Evolutionary conservation across 1,140 invertebrate genomes (phyloP), one percentile per base, ranked within the genome.

Genomic region (Drosophila ambigua): DNA sequence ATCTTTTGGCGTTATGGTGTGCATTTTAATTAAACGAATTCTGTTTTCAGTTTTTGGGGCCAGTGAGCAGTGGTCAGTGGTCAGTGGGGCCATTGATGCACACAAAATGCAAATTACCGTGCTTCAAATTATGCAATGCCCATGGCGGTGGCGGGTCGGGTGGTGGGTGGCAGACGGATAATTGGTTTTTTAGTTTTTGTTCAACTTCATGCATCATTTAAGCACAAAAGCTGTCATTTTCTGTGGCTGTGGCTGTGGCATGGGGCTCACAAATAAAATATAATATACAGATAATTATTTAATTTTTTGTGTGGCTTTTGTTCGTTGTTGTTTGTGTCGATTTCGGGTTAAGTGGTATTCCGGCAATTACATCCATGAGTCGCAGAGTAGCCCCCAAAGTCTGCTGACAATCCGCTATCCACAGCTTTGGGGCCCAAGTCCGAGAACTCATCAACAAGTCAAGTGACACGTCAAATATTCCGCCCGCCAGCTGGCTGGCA

Each of bases 21-120:
- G 57, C 62, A 72, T 67, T 76, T 76, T 39, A 39, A 39, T 39
- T 39, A 72, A 76, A 76, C 72, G 72, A 76, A 48, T 48, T 48
- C 45, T 20, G 35, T 39, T 13, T 39, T 11, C 35, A 39, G 35
- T 39, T 35, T 35, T 39, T 39, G 4, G 35, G 35, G 35, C 4
- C 35, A 39, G 11, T 39, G 35, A 11, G 35, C 35, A 39, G 3
- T 39, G 35, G 35, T 1, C 35, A 31, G 2, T 13, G 35, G 35
- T 39, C 35, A 39, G 35, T 39, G 35, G 35, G 31, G 31, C 31
- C 31, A 35, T 31, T 31, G 31, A 31, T 31, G 31, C 31, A 31
- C 31, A 31, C 9, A 11, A 39, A 35, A 39, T 39, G 35, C 3
- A 39, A 39, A 39, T 39, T 39, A 39, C 35, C 9, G 35, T 39